Conservation (phyloP, 2,113 vertebrate species). For the Prunella fulvescens region DNA sequence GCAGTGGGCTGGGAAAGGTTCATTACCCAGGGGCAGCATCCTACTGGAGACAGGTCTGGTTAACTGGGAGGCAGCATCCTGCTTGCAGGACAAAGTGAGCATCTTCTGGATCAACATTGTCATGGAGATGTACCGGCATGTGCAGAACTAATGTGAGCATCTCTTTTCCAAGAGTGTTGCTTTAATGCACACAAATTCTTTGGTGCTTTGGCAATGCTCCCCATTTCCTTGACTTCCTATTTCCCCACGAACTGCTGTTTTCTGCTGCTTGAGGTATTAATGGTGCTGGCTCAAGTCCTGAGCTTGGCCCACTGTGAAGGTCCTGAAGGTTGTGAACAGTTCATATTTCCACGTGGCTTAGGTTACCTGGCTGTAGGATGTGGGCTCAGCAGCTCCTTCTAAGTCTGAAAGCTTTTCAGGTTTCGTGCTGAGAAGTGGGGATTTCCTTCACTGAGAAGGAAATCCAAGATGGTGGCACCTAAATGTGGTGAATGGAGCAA, state of each 20-base stretch:
- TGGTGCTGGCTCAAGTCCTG: not conserved
- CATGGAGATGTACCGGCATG: rapidly evolving
- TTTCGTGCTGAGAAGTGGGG: not conserved
- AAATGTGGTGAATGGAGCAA: not conserved
- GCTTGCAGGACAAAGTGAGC: not conserved
- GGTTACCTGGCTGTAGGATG: not conserved
- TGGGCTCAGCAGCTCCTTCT: not conserved
- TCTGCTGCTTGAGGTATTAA: not conserved
- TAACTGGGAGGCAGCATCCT: not conserved
- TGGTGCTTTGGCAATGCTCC: not conserved
- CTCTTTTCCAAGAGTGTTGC: not conserved
- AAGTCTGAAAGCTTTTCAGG: conserved; percentile 17
- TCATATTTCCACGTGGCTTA: not conserved
- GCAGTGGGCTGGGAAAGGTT: not conserved
- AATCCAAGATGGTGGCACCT: conserved; percentile 1
- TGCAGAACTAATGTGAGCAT: not conserved
- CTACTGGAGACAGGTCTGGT: not conserved
- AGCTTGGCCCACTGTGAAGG: not conserved
- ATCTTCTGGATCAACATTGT: not conserved
- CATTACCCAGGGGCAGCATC: not conserved
- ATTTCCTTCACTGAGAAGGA: not conserved
- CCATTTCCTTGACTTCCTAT: not conserved
- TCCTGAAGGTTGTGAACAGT: not conserved
- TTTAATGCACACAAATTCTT: not conserved
- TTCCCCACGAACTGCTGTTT: not conserved